Evolutionary conservation across 2,888 invertebrate genomes (phyloP).

Genomic region (Andricus quercusramuli): DNA sequence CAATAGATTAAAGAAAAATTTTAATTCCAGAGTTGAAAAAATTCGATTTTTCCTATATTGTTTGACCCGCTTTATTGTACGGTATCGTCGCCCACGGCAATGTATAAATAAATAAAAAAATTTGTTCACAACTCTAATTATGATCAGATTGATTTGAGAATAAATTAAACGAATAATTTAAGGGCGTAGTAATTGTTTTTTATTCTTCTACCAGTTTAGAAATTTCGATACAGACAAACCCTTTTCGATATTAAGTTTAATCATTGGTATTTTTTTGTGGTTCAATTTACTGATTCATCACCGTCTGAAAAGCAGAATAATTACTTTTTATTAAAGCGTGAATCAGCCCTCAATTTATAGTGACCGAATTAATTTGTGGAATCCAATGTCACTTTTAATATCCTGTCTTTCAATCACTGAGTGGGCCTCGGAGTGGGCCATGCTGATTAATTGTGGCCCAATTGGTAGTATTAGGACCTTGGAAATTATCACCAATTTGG

Average conservation of each 20-base stretch:
- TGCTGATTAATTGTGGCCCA: neutral
- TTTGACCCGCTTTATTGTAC: too few relatives aligned
- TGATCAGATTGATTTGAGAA: too few relatives aligned
- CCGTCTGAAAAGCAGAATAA: conserved; percentile 37
- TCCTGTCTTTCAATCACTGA: conserved; percentile 23
- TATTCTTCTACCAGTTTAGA: neutral
- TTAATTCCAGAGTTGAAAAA: too few relatives aligned
- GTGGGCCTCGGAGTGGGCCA: neutral
- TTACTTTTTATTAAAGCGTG: conserved; percentile 40
- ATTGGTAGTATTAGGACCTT: neutral
- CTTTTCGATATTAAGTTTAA: neutral
- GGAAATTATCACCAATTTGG: neutral
- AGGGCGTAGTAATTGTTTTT: neutral
- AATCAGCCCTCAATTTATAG: conserved; percentile 32
- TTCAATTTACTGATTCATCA: conserved; percentile 26
- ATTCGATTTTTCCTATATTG: too few relatives aligned
- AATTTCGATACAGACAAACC: neutral
- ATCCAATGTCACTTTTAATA: conserved; percentile 25
- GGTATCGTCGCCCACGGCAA: too few relatives aligned
- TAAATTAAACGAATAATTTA: neutral
- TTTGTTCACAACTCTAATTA: neutral
- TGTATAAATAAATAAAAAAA: neutral
- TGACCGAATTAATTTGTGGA: conserved; percentile 19
- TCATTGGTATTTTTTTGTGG: conserved; percentile 26
- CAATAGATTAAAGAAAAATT: too few relatives aligned